Percentiles rank a stretch among this genome's conserved stretches.
These are phyloP conservation scores for Apoderus coryli DNA, from an alignment of 2,888 invertebrate genomes.

Conservation along the genomic window DNA sequence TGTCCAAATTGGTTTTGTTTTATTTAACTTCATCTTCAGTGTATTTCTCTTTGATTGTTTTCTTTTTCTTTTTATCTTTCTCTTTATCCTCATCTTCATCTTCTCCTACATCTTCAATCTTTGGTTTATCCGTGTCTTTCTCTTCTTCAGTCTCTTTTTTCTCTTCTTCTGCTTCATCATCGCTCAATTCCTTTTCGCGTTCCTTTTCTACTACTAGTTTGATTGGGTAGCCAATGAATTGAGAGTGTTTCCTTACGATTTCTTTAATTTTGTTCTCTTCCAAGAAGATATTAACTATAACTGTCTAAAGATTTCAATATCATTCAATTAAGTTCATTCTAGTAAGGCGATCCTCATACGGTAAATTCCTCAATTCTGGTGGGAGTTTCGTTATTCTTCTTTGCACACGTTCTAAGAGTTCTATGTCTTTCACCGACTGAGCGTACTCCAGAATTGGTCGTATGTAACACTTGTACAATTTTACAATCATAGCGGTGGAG, in stretches of 20 bases:
- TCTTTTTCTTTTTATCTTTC: conserved; percentile 83
- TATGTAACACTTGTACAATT: too few species aligned
- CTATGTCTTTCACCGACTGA: too few species aligned
- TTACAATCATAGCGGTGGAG: too few species aligned
- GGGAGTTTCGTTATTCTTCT: too few species aligned
- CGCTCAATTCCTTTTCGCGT: conserved; percentile 89
- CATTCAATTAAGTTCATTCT: too few species aligned
- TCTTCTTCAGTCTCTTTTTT: conserved; percentile 53
- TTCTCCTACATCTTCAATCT: conserved; percentile 41
- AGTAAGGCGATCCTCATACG: too few species aligned
- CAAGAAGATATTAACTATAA: too few species aligned
- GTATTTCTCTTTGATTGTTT: conserved; percentile 96
- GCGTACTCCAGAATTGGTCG: too few species aligned
- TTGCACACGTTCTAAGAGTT: too few species aligned
- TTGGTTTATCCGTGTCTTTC: conserved; percentile 42
- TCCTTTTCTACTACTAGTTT: conserved; percentile 87
- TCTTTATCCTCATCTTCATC: conserved; percentile 45
- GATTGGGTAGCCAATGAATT: conserved; percentile 93
- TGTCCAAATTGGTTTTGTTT: conserved; percentile 97
- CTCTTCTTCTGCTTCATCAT: conserved; percentile 77
- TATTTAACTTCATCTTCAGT: conserved; percentile 97
- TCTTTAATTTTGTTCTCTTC: conserved; percentile 93
- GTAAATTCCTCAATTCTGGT: too few species aligned
- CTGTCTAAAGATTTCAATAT: too few species aligned
- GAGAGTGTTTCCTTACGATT: conserved; percentile 96